A percentile compares a stretch with the other conserved stretches of the same genome.
These are phyloP conservation scores for Metopia argyrocephala DNA, from an alignment of 2,888 invertebrate species.

Conservation along the genomic window DNA sequence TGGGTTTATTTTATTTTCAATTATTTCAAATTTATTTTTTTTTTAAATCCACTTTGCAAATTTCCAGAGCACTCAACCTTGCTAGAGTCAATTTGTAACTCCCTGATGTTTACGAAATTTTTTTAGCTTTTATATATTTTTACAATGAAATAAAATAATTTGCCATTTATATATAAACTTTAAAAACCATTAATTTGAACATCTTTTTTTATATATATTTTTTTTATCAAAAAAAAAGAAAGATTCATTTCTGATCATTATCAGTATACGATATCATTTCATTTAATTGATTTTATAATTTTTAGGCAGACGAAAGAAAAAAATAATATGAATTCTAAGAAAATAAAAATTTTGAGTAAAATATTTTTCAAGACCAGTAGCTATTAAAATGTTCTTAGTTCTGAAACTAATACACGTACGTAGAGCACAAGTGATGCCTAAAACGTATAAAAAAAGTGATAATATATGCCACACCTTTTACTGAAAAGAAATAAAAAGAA, in stretches of 20 bases:
- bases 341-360: constrained; percentile 17
- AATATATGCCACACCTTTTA: neutral
- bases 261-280: constrained; percentile 11
- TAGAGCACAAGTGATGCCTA: constrained; percentile 1
- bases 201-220: constrained; percentile 22
- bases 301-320: constrained; percentile 3
- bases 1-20: neutral
- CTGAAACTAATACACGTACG: too few relatives aligned
- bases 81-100: constrained; percentile 48
- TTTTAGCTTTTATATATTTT: constrained; percentile 53
- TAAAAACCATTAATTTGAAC: constrained; percentile 23
- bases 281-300: constrained; percentile 51
- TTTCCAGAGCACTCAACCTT: constrained; percentile 9
- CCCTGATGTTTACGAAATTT: constrained; percentile 20
- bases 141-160: constrained; percentile 1
- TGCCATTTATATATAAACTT: constrained; percentile 13
- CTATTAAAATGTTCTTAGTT: constrained; percentile 3
- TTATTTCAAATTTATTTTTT: neutral
- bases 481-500: neutral
- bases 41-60: neutral
- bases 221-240: constrained; percentile 30
- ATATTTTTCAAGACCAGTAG: constrained; percentile 40
- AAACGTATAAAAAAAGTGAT: neutral
- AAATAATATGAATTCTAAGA: constrained; percentile 25
- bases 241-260: constrained; percentile 33